Conservation (phyloP, 2,888 invertebrate genomes). For the Scaeva pyrastri region DNA sequence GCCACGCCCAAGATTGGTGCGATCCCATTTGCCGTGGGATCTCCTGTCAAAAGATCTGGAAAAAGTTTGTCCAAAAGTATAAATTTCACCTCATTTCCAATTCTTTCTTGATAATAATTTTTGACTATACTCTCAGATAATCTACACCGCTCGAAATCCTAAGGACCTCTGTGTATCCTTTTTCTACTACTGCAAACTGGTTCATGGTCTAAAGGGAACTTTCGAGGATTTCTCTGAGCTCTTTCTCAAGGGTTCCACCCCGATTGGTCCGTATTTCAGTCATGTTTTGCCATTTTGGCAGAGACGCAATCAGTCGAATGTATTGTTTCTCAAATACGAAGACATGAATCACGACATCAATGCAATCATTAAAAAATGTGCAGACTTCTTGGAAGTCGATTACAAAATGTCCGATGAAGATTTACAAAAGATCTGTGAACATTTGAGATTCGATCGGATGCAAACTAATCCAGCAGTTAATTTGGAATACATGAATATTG, state of each 20-base stretch:
- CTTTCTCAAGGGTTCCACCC: slow-evolving; percentile 88
- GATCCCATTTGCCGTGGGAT: slow-evolving; percentile 90
- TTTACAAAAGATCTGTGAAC: slow-evolving; percentile 88
- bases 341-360: slow-evolving; percentile 91
- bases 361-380: slow-evolving; percentile 88
- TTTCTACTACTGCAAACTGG: slow-evolving; percentile 91
- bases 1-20: slow-evolving; percentile 89
- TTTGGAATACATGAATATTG: slow-evolving; percentile 84
- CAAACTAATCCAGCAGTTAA: slow-evolving; percentile 92
- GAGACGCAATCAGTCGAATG: slow-evolving; percentile 88
- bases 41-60: slow-evolving; percentile 88
- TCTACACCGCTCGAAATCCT: slow-evolving; percentile 95
- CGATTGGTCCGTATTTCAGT: slow-evolving; percentile 87
- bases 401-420: slow-evolving; percentile 88
- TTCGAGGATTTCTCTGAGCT: slow-evolving; percentile 91
- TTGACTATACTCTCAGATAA: slow-evolving; percentile 85
- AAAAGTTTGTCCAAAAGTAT: slow-evolving; percentile 89
- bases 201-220: slow-evolving; percentile 87
- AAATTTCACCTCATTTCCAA: background rate
- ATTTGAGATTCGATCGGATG: slow-evolving; percentile 93
- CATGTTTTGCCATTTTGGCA: slow-evolving; percentile 90
- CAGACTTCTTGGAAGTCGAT: slow-evolving; percentile 85
- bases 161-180: slow-evolving; percentile 96
- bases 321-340: slow-evolving; percentile 92
- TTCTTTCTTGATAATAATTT: background rate